Evolutionary conservation across 2,113 vertebrate species (phyloP), one percentile per base, ranked within the genome.

Genomic region (Prietella phreatophila): DNA sequence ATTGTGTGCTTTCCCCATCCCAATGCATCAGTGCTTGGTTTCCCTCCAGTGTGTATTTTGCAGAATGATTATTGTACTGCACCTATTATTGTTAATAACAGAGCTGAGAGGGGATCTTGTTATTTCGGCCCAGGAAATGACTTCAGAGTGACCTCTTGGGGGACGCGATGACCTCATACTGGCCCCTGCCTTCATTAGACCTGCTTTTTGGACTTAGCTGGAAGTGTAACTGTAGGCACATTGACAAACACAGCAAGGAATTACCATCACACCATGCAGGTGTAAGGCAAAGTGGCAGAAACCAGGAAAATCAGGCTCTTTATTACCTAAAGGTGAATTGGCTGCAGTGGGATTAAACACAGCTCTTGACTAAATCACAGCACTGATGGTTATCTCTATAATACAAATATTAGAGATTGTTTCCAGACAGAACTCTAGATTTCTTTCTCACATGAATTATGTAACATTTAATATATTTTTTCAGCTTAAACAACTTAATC

Each of bases 11-110:
- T 88, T 93, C 90, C 86, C 47, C 84, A 90, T 82, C 91, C 73
- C 83, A 7, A 89, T 92, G 89, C 94, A 94, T 94, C 93, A 60
- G 93, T 39, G 92, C 94, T 95, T 89, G 84, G 87, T 93, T 88
- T 94, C 93, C 94, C 93, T 91, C 90, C 84, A 90, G 85, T 91
- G 90, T 92, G 93, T 93, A 90, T 93, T 94, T 94, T 91, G 25
- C 92, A 94, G 93, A 95, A 94, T 94, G 93, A 94, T 94, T 94
- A 95, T 95, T 95, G 93, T 95, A 94, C 85, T 79, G 94, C 82
- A 90, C 91, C 91, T 82, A 61, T 80, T 86, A 88, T 82, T 91
- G 50, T 91, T 91, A 36, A 91, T 94, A 93, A 94, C 92, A 92
- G 81, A 92, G 91, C 90, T 56, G 83, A 83, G 84, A 93, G 84